Base-by-base conservation (phyloP, 2,888 invertebrate species). In the Hyles lineata region DNA sequence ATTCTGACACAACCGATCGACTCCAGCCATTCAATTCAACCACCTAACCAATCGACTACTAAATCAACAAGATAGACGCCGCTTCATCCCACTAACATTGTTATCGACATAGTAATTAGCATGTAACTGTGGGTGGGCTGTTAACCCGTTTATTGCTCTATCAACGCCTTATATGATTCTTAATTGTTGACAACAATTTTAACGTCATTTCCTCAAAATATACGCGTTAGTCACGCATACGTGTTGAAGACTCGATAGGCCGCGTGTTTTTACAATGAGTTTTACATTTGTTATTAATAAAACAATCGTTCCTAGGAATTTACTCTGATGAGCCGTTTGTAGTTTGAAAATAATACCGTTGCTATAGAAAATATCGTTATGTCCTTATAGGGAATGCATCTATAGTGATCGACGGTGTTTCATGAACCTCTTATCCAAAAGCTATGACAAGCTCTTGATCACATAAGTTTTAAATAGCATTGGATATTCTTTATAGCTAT, bases 151-250 rank as follows among this genome's bases (percentile, higher is more conserved):
- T 59, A 59, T 21, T 35, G 59, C 29, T 59, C 32, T 58, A 70
- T 35, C 70, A 70, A 35, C 32, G 58, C 70, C 58, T 21, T 59
- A 70, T 59, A 60, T 15, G 70, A 32, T 7, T 58, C 29, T n/a
- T 8, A 25, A 55, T 21, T 17, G 43, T 15, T 32, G 43, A 55
- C 75, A 72, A 73, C 67, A 52, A 75, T 73, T 75, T 73, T 70
- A 32, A 70, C 63, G 62, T 58, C 72, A 59, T 63, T 70, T 70
- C 60, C 11, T 21, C 55, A 63, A 70, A 70, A 43, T 35, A 35
- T 32, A 29, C 19, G 32, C 9, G 59, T 73, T 74, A 74, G 73
- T 74, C 73, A 74, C 17, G 21, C 67, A 50, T 67, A 50, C 67
- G 50, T 67, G 67, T 17, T 43, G 43, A 23, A 23, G 50, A 21